Evolutionary conservation across 2,797 vertebrate species (phyloP), one percentile per base, ranked within the genome.

Genomic region (Thaleichthys pacificus): DNA sequence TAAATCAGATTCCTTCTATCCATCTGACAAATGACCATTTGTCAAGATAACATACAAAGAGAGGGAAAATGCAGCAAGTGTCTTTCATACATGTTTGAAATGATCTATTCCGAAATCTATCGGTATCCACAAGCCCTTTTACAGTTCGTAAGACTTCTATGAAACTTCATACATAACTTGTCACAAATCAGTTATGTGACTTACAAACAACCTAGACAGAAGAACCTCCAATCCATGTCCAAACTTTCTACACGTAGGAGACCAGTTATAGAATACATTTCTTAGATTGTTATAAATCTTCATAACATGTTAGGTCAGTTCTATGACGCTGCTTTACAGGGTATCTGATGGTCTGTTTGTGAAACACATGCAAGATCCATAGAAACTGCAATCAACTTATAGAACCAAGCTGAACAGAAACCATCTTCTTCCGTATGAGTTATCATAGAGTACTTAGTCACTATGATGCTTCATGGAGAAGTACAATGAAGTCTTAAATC

Each of bases 11-110:
- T 72, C 1, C 15, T 67, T 28, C n/a, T 28, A 54, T 24, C 42
- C 24, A 54, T 51, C n/a, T 64, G 62, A 64, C 62, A 64, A 30
- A 32, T 32, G 32, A 32, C 15, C 62, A 32, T 64, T 22, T 19
- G 22, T 24, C 47, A 5, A 51, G 15, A n/a, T 61, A 19, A 64
- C 49, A 22, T 68, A 17, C 24, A 32, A 15, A 61, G 14, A 58
- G 19, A 61, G 66, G 71, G 58, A 54, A 60, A 80, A 83, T 83
- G 68, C 80, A 80, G 77, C 77, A 78, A 74, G 74, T 70, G 77
- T 80, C 77, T 72, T 79, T 74, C 65, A 56, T 71, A 65, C 57
- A 70, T 63, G 73, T 62, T 1, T 61, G 14, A 24, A 71, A 28
- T 58, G 28, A 11, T 56, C 56, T 38, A 68, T 32, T 21, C 28